Evolutionary conservation across 2,113 vertebrate species (phyloP).

Genomic region (Egretta garzetta): DNA sequence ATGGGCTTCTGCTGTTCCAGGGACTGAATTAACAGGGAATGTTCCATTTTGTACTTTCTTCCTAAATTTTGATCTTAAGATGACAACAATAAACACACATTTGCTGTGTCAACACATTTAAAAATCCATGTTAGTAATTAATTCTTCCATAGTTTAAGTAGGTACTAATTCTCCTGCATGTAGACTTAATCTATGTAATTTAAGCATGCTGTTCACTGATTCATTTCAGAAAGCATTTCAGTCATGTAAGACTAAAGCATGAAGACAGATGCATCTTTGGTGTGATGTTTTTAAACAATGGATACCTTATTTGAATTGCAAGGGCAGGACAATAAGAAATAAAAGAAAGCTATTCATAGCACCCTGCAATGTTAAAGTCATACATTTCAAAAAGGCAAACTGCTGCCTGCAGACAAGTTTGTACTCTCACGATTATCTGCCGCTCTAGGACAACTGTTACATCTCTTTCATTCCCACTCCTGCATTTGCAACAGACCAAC

Average conservation of each 20-base stretch:
- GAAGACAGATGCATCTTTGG: slow-evolving; percentile 24
- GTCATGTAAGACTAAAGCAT: not conserved
- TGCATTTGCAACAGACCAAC: not conserved
- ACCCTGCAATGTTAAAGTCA: not conserved
- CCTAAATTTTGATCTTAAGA: not conserved
- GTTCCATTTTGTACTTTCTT: not conserved
- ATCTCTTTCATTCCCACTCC: not conserved
- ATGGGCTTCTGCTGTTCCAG: not conserved
- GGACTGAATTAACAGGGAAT: not conserved
- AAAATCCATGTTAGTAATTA: not conserved
- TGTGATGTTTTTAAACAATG: slow-evolving; percentile 24
- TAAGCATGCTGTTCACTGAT: not conserved
- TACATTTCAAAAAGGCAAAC: not conserved
- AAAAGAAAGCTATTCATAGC: slow-evolving; percentile 35
- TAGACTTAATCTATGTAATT: not conserved
- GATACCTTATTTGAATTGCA: slow-evolving; percentile 28
- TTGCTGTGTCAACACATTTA: not conserved
- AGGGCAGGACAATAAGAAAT: slow-evolving; percentile 4
- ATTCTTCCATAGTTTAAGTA: not conserved
- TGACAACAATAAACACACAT: not conserved
- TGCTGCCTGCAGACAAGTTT: slow-evolving; percentile 29
- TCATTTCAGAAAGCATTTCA: slow-evolving; percentile 41
- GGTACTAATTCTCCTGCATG: not conserved
- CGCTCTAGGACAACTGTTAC: not conserved
- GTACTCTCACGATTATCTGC: not conserved